A percentile compares a stretch with the other conserved stretches of the same genome.
phyloP scores from a whole-genome alignment of 2,113 vertebrate species.

The Orientallactaga bullata region DNA sequence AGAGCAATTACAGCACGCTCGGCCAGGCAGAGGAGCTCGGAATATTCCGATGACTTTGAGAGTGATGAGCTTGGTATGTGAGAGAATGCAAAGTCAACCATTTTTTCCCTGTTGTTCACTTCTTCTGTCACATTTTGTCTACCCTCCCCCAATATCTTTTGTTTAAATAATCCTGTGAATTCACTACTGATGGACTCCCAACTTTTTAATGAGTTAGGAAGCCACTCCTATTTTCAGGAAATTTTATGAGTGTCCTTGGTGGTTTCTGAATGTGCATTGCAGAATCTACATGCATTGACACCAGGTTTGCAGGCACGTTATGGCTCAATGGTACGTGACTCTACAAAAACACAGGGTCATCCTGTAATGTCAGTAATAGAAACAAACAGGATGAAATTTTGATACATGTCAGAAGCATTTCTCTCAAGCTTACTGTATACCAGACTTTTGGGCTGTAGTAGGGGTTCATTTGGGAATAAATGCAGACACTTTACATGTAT shows the following conservation, averaged over 20 bases:
- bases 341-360: neutral
- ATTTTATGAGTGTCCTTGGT: neutral
- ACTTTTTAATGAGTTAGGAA: neutral
- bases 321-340: neutral
- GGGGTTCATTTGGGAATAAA: neutral
- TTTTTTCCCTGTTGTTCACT: neutral
- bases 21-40: slow-evolving; percentile 82
- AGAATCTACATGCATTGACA: neutral
- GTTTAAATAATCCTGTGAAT: neutral
- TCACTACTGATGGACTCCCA: neutral
- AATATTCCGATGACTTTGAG: slow-evolving; percentile 91
- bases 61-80: slow-evolving; percentile 88
- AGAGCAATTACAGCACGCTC: slow-evolving; percentile 88
- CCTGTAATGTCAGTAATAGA: neutral
- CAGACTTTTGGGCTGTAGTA: neutral
- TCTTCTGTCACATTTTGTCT: neutral
- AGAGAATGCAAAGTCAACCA: neutral
- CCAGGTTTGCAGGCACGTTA: neutral
- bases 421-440: neutral
- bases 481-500: neutral
- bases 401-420: neutral
- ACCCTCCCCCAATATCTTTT: neutral
- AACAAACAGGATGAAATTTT: neutral
- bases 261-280: neutral
- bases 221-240: neutral